Conservation (phyloP, 2,888 invertebrate genomes). For the Metallyticus violacea region DNA sequence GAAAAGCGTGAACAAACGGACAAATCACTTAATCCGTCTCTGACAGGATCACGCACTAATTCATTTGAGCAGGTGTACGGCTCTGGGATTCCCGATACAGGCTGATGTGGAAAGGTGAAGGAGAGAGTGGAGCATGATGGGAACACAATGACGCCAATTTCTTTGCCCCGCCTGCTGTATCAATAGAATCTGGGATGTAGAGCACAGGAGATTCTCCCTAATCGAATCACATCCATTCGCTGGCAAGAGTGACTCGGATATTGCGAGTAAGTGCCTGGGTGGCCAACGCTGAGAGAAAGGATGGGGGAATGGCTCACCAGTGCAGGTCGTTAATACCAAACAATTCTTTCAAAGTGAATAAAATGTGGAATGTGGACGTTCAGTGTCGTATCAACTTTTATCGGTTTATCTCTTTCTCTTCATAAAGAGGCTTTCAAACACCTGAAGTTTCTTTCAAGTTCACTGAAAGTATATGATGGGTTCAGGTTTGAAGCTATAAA, state of each 20-base stretch:
- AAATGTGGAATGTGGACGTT: not conserved
- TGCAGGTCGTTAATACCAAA: not conserved
- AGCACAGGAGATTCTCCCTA: not conserved
- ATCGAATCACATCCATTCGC: constrained; percentile 6
- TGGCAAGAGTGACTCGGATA: not conserved
- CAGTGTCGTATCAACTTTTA: too few relatives aligned
- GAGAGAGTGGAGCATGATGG: not conserved
- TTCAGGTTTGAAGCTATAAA: too few relatives aligned
- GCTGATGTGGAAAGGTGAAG: too few relatives aligned
- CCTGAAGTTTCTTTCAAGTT: too few relatives aligned
- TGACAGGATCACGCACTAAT: not conserved
- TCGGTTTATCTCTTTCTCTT: too few relatives aligned
- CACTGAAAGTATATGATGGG: too few relatives aligned
- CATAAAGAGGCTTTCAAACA: too few relatives aligned
- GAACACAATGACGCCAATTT: constrained; percentile 4
- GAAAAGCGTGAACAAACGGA: not conserved
- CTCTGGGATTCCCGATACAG: too few relatives aligned
- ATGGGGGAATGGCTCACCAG: not conserved
- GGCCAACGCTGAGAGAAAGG: not conserved
- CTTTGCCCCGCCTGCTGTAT: not conserved
- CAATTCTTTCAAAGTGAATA: not conserved
- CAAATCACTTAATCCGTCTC: not conserved
- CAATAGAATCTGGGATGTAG: not conserved
- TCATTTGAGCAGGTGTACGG: not conserved
- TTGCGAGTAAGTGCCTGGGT: too few relatives aligned